Evolutionary conservation across 2,113 vertebrate genomes (phyloP).

Genomic region (Atlantisia rogersi): DNA sequence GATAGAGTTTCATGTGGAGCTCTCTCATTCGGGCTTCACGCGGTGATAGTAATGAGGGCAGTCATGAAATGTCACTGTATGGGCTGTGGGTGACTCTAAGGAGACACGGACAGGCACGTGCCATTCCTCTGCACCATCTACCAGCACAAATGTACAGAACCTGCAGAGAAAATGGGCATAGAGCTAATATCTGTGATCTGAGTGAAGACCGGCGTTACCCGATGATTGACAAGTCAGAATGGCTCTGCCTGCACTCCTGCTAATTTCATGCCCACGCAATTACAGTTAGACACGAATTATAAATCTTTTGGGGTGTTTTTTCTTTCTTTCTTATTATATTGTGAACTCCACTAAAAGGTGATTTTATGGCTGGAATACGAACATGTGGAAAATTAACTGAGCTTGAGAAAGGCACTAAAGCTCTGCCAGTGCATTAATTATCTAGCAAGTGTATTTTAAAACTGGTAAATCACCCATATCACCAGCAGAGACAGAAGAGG

Average conservation of each 20-base stretch:
- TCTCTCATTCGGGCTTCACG: not conserved
- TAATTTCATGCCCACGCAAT: conserved; percentile 11
- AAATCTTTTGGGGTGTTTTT: not conserved
- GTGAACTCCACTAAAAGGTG: conserved; percentile 27
- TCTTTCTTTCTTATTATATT: not conserved
- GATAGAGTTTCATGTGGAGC: not conserved
- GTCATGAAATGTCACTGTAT: not conserved
- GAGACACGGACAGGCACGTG: not conserved
- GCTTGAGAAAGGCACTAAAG: conserved; percentile 43
- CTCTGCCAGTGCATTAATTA: conserved; percentile 29
- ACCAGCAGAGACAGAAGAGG: not conserved
- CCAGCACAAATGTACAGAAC: not conserved
- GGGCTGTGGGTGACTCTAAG: not conserved
- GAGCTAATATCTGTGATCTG: not conserved
- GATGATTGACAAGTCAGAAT: not conserved
- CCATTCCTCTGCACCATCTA: not conserved
- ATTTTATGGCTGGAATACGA: conserved; percentile 10
- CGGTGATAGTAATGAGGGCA: not conserved
- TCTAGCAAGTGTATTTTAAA: not conserved
- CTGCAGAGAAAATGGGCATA: not conserved
- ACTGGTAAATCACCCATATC: conserved; percentile 17
- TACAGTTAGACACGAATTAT: not conserved
- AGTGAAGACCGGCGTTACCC: not conserved
- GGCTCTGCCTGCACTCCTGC: not conserved
- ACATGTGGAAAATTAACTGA: conserved; percentile 50